These are phyloP conservation scores for Columba guinea DNA, from an alignment of 2,797 vertebrate species.

Conservation along the genomic window DNA sequence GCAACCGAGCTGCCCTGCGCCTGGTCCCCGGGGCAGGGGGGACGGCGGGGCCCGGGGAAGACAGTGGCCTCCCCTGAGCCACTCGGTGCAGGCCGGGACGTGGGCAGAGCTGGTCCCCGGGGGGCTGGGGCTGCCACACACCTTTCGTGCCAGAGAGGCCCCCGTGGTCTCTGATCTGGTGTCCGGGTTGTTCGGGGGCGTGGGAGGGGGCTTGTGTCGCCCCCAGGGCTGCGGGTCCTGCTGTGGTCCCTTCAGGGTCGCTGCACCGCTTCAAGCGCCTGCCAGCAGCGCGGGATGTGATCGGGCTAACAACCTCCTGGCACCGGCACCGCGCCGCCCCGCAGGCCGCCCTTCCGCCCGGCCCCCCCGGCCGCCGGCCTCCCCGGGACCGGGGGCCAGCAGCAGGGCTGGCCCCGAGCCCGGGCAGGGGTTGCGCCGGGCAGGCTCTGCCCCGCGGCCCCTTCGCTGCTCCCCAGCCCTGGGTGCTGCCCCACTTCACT, in stretches of 20 bases:
- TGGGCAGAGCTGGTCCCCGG: neutral
- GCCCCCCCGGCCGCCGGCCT: no score
- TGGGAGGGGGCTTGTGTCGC: neutral
- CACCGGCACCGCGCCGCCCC: neutral
- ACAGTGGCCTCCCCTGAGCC: neutral
- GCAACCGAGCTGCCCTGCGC: neutral
- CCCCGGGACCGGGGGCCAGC: neutral
- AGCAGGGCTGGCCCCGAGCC: neutral
- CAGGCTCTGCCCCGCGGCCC: neutral
- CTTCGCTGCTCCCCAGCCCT: neutral
- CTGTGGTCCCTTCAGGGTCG: neutral
- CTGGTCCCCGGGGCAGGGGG: no score
- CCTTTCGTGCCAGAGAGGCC: no score
- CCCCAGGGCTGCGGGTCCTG: neutral
- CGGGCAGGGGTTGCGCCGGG: neutral
- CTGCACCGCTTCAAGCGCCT: slow-evolving; percentile 15
- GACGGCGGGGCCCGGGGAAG: neutral
- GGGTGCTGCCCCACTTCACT: neutral
- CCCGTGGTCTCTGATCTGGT: no score
- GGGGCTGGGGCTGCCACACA: neutral
- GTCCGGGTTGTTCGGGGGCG: neutral
- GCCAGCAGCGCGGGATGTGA: neutral
- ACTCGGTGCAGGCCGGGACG: fast-evolving
- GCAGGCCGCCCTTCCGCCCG: neutral
- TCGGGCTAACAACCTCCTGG: slow-evolving; percentile 15